Conservation (phyloP, 2,888 invertebrate genomes). For the Himalopsyche tibetana region DNA sequence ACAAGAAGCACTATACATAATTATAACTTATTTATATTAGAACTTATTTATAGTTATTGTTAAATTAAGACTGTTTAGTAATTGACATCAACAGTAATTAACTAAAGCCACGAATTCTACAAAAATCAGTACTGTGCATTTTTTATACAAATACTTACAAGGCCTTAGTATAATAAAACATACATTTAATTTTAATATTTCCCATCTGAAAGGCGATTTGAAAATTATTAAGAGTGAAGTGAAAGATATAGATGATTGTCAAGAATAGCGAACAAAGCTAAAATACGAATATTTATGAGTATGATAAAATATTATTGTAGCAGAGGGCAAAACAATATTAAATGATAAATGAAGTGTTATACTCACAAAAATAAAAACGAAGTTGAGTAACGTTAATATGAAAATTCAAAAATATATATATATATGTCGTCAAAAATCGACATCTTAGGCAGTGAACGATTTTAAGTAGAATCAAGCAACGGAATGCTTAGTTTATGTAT, state of each 20-base stretch:
- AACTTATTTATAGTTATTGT: neutral
- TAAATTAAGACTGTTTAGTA: neutral
- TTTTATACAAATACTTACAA: conserved; percentile 9
- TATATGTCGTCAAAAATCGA: no score
- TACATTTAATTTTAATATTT: neutral
- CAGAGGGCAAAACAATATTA: no score
- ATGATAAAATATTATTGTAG: no score
- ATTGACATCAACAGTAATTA: neutral
- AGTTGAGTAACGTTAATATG: no score
- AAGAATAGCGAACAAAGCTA: neutral
- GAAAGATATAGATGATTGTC: conserved; percentile 14
- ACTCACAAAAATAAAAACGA: no score
- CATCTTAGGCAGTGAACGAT: no score
- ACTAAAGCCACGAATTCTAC: conserved; percentile 21
- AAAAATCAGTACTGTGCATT: conserved; percentile 17
- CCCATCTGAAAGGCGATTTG: conserved; percentile 3
- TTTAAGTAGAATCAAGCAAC: no score
- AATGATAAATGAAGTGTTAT: no score
- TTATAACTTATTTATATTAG: neutral
- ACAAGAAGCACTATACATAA: conserved; percentile 26
- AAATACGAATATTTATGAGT: neutral
- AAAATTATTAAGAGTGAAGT: neutral
- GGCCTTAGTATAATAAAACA: neutral
- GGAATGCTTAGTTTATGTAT: no score
- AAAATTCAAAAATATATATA: no score